Base-by-base conservation (phyloP, 2,113 vertebrate species). In the Oxyura jamaicensis region DNA sequence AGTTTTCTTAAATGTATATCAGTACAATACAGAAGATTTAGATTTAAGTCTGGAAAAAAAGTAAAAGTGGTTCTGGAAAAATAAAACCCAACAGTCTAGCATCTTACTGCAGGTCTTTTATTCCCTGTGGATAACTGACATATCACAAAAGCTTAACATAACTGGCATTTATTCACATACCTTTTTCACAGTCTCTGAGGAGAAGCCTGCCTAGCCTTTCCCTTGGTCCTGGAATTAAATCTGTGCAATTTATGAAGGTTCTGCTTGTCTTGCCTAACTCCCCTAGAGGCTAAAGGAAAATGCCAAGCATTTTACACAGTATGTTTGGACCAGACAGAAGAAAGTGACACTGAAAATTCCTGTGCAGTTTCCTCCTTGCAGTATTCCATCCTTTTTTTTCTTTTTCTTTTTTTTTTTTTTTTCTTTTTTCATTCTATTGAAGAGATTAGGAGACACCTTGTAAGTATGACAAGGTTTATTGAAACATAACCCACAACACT, bases 391-490 rank as follows among this genome's bases (percentile, higher is more conserved):
- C 25, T 65, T 9, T 15, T 23, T 58, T 71, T 90, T 77, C 19
- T 63, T 11, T 16, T 36, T 53, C 66, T 90, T 74, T 26, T 16
- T 21, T 58, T 71, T 90, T 74, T 26, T 14, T 23, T 58, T 63
- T 90, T 69, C 23, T 17, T 23, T 58, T 71, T 90, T 69, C 19
- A 31, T 72, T 28, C 59, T 56, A 0, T 11, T 71, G 60, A 86
- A 66, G 50, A 19, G 58, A 31, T 50, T 36, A 85, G 59, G 46
- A 88, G 10, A 82, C 8, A 75, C 36, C 8, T n/a, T 71, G 23
- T 62, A 68, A 90, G 42, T 31, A 95, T 83, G 67, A 92, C n/a
- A 90, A 48, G 5, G 16, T 84, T 84, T 75, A 88, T 82, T 86
- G 90, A 84, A 94, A 82, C 28, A 83, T 22, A 95, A n/a, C 48